These are phyloP conservation scores for Chymomyza fuscimana DNA, from an alignment of 2,888 invertebrate genomes.

Conservation along the genomic window DNA sequence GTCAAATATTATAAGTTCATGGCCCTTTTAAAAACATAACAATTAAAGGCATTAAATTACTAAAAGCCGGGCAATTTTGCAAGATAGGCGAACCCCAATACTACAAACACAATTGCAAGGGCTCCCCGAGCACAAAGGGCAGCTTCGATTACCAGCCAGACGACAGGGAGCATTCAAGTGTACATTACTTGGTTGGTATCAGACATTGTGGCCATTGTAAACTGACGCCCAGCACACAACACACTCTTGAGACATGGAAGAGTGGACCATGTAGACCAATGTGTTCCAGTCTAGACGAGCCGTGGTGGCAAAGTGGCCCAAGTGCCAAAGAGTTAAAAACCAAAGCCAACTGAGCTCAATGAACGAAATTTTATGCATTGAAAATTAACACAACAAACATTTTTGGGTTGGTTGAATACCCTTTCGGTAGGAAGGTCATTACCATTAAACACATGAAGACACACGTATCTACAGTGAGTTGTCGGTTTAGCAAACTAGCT, in stretches of 20 bases:
- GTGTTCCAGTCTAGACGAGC: slow-evolving; percentile 29
- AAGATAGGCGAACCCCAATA: slow-evolving; percentile 4
- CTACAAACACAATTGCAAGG: slow-evolving; percentile 2
- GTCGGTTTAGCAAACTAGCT: background rate
- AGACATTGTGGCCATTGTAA: slow-evolving; percentile 46
- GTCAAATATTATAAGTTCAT: background rate
- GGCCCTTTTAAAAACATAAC: slow-evolving; percentile 28
- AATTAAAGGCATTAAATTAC: slow-evolving; percentile 43
- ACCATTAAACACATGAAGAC: slow-evolving; percentile 45
- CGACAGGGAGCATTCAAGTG: slow-evolving; percentile 37
- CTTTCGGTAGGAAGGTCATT: slow-evolving; percentile 55
- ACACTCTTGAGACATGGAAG: slow-evolving; percentile 10
- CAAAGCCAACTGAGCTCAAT: slow-evolving; percentile 24
- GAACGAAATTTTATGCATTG: slow-evolving; percentile 61
- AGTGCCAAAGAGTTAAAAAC: background rate
- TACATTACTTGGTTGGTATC: slow-evolving; percentile 26
- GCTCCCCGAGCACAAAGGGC: slow-evolving; percentile 20
- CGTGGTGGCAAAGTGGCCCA: background rate
- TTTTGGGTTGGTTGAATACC: slow-evolving; percentile 57
- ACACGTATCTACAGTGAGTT: slow-evolving; percentile 1
- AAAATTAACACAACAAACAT: slow-evolving; percentile 68
- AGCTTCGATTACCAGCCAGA: slow-evolving; percentile 49
- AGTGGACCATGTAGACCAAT: slow-evolving; percentile 5
- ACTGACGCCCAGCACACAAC: slow-evolving; percentile 44
- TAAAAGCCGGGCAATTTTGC: background rate